These are phyloP conservation scores for Schizaphis graminum DNA, from an alignment of 2,888 invertebrate genomes.

Conservation along the genomic window DNA sequence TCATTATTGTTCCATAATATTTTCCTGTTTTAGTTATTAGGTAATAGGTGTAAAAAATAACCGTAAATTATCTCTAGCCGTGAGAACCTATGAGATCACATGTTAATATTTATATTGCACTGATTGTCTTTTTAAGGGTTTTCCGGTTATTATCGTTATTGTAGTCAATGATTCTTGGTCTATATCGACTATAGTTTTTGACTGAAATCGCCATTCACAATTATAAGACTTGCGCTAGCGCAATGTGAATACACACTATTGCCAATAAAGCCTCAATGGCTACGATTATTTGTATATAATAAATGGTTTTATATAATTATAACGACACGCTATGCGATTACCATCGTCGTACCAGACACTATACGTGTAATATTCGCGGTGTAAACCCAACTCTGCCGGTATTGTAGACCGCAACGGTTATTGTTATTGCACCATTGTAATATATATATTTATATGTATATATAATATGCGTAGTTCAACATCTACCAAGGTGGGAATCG, in stretches of 20 bases:
- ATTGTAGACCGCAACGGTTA: not conserved
- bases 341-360: not conserved
- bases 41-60: no score
- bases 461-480: not conserved
- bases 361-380: not conserved
- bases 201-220: no score
- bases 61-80: no score
- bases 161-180: no score
- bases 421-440: not conserved
- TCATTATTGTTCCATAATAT: not conserved
- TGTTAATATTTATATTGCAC: no score
- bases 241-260: not conserved
- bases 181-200: no score
- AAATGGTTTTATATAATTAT: conserved; percentile 2
- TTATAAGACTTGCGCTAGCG: not conserved
- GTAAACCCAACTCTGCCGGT: not conserved
- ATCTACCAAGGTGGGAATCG: not conserved
- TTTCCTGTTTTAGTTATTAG: no score
- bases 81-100: no score
- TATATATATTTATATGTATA: no score
- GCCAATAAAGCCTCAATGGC: not conserved
- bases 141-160: no score
- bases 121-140: no score
- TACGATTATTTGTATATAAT: not conserved
- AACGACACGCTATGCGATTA: not conserved